These are phyloP conservation scores for Thaumatotibia leucotreta DNA, from an alignment of 1,140 invertebrate genomes.

Conservation along the genomic window DNA sequence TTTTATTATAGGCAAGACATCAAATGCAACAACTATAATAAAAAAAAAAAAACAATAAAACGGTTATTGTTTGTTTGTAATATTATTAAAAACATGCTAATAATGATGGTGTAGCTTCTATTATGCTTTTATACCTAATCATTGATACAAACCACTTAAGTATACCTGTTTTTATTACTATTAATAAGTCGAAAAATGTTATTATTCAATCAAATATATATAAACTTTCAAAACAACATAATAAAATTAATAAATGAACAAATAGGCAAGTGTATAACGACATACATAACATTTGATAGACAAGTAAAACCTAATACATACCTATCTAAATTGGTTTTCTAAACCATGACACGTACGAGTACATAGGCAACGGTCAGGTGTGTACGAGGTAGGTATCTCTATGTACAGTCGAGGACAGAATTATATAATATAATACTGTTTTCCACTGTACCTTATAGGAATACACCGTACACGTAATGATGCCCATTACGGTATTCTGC, in stretches of 20 bases:
- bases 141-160: no score
- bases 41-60: background rate
- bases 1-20: background rate
- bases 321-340: background rate
- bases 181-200: background rate
- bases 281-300: background rate
- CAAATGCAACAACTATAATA: background rate
- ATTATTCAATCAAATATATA: background rate
- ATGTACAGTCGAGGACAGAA: background rate
- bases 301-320: background rate
- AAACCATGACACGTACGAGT: background rate
- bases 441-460: no score
- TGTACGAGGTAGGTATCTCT: background rate
- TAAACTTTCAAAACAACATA: background rate
- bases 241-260: background rate
- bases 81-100: no score
- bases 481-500: no score
- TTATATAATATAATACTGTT: no score
- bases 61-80: no score
- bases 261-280: no score
- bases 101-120: no score
- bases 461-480: no score
- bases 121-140: no score
- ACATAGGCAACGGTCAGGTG: background rate
- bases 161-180: background rate